Conservation (phyloP, 53 echinoderm and acorn worm genomes). For the Mesocentrotus franciscanus region DNA sequence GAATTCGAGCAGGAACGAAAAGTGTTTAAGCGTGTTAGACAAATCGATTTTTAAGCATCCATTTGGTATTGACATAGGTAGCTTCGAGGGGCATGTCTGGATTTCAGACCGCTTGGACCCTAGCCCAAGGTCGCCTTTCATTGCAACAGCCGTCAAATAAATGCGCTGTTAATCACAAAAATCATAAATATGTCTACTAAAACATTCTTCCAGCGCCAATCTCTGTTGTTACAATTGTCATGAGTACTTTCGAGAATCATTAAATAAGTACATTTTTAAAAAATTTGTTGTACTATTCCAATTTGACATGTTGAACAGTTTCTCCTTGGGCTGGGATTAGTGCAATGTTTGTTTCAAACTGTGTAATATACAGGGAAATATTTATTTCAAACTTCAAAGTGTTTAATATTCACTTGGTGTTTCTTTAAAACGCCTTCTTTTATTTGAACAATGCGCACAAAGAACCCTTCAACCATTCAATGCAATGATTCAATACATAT, state of each 20-base stretch:
- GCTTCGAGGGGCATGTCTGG: not conserved
- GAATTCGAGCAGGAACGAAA: slow-evolving; percentile 10
- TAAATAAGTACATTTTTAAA: no score
- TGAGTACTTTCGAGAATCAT: not conserved
- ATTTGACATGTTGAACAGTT: no score
- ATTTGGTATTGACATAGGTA: not conserved
- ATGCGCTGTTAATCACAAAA: not conserved
- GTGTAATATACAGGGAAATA: no score
- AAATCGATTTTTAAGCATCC: slow-evolving; percentile 52
- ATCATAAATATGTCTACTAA: not conserved
- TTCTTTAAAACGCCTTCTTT: no score
- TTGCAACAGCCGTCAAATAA: not conserved
- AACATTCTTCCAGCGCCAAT: not conserved
- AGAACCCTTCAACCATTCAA: no score
- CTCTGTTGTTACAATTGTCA: not conserved
- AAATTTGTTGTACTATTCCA: no score
- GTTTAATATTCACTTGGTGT: no score
- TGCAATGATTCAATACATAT: no score
- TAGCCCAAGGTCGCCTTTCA: not conserved
- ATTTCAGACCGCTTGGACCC: not conserved
- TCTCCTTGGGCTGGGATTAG: no score
- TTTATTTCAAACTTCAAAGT: no score
- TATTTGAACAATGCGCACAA: no score
- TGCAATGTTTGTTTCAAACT: no score
- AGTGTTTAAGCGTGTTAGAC: slow-evolving; percentile 42